Evolutionary conservation across 2,113 vertebrate genomes (phyloP), one percentile per base, ranked within the genome.

Genomic region (Myrmophylax atrothorax): DNA sequence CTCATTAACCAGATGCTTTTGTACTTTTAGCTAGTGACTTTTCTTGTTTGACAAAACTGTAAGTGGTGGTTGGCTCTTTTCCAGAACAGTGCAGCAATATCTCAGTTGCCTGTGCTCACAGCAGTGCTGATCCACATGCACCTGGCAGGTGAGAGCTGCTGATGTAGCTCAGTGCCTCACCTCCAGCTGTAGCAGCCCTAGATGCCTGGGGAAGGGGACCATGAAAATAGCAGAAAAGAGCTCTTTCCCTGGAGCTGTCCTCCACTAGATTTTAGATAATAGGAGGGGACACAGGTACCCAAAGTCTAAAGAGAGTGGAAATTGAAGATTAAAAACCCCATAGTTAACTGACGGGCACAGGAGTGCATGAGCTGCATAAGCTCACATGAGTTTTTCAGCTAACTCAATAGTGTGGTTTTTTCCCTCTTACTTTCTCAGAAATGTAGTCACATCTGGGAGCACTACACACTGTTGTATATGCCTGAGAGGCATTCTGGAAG

Each of bases 401-500:
- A 40, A 58, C 18, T 62, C 63, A n/a, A 2, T 11, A 31, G 12
- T 12, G 7, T 17, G 13, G 6, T 55, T 84, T 92, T 86, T 55
- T 5, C 13, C 10, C 31, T 63, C 35, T 84, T 66, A 11, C 56
- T 49, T 90, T 46, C 85, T 83, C 81, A 89, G 80, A 73, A 38
- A 56, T 1, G 7, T 46, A 76, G 46, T 38, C 72, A 75, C 83
- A 78, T 88, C 63, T 81, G 72, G 85, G 68, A 94, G 47, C 18
- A 15, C 50, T 90, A 55, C n/a, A 55, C 56, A 16, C 42, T 94
- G 72, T 80, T 66, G 13, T 46, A 14, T 74, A 7, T 89, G 79
- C 72, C 87, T 47, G 38, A 63, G 74, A 84, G 85, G 64, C 79
- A 47, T 73, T 94, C 50, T 94, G 90, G 85, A 93, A 94, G 55